phyloP scores from a whole-genome alignment of 2,888 invertebrate genomes.

The Athalia circularis region DNA sequence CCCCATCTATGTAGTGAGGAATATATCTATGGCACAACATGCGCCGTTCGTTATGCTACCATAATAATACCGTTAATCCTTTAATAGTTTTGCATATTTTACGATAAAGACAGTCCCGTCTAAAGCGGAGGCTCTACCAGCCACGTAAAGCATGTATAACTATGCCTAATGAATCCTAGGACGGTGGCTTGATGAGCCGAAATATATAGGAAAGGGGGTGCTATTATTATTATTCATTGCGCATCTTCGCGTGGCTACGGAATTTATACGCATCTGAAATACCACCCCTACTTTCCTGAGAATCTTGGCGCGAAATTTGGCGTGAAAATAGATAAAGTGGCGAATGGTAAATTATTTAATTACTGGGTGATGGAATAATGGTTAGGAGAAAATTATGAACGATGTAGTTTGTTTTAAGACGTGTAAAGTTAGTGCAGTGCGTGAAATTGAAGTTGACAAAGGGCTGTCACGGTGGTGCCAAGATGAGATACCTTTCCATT shows the following conservation, averaged over 20 bases:
- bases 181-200: constrained; percentile 18
- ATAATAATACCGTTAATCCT: constrained; percentile 46
- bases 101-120: constrained; percentile 39
- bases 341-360: too few relatives aligned
- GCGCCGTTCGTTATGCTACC: constrained; percentile 33
- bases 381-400: neutral
- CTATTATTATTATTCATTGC: constrained; percentile 32
- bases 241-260: constrained; percentile 13
- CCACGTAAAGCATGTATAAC: constrained; percentile 17
- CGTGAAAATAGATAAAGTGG: constrained; percentile 1
- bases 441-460: constrained; percentile 21
- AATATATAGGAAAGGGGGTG: constrained; percentile 16
- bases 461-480: constrained; percentile 18
- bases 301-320: neutral
- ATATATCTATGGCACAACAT: constrained; percentile 6
- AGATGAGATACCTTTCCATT: constrained; percentile 14
- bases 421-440: neutral
- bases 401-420: neutral
- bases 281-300: constrained; percentile 10
- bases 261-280: constrained; percentile 21
- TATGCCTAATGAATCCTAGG: constrained; percentile 14
- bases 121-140: neutral
- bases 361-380: neutral
- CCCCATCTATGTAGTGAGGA: constrained; percentile 8
- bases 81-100: constrained; percentile 47